Evolutionary conservation across 2,113 vertebrate species (phyloP).

Genomic region (Blennius ocellaris): DNA sequence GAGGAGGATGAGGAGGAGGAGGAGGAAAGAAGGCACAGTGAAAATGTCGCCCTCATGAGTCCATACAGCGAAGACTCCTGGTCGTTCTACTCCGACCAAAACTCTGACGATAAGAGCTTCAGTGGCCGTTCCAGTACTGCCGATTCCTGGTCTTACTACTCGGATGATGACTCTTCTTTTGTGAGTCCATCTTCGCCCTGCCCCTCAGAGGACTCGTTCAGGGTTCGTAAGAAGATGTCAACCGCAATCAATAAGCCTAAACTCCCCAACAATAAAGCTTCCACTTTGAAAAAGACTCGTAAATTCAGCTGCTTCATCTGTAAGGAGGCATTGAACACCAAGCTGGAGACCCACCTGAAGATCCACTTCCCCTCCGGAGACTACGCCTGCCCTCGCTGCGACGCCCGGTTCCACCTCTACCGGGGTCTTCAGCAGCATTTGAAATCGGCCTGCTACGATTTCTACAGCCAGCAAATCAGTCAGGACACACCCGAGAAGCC

Average conservation of each 20-base stretch:
- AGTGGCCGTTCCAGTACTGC: background rate
- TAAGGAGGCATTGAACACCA: conserved; percentile 22
- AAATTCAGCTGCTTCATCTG: conserved; percentile 59
- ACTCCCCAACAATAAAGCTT: background rate
- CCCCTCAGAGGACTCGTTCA: background rate
- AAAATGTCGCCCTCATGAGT: conserved; percentile 15
- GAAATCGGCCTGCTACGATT: conserved; percentile 57
- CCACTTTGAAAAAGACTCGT: background rate
- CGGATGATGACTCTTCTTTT: background rate
- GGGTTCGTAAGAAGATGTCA: background rate
- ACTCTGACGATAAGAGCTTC: background rate
- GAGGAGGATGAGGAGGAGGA: too few species aligned
- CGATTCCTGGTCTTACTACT: conserved; percentile 53
- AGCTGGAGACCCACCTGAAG: conserved; percentile 58
- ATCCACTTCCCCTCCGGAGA: conserved; percentile 61
- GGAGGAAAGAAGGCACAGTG: too few species aligned
- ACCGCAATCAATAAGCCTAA: background rate
- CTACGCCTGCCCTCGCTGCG: conserved; percentile 64
- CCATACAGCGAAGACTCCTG: conserved; percentile 54
- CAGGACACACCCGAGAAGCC: conserved; percentile 1
- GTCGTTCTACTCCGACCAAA: conserved; percentile 58
- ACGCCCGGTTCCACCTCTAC: conserved; percentile 43
- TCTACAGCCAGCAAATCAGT: conserved; percentile 9
- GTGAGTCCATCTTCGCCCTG: background rate
- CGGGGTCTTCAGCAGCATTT: conserved; percentile 53